phyloP scores from a whole-genome alignment of 2,797 vertebrate species.

The Atherinosoma microstoma region DNA sequence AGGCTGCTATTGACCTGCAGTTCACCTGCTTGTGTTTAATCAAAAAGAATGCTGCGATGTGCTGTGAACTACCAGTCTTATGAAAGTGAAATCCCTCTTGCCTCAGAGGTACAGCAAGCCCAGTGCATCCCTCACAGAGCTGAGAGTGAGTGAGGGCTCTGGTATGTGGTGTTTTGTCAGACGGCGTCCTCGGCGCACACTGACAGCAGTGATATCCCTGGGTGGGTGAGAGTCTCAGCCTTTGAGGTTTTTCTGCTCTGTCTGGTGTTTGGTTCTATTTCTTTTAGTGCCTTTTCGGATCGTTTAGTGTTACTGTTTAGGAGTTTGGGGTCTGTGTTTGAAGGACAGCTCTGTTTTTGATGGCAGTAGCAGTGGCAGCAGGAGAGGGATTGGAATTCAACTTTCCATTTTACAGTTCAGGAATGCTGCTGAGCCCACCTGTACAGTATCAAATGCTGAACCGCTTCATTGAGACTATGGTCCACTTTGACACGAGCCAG shows the following conservation, averaged over 20 bases:
- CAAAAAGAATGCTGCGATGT: conserved; percentile 62
- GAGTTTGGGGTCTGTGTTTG: conserved; percentile 30
- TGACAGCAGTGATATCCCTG: conserved; percentile 49
- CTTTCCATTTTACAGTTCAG: conserved; percentile 44
- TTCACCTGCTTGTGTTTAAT: conserved; percentile 68
- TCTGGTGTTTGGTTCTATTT: conserved; percentile 39
- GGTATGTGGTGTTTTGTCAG: conserved; percentile 65
- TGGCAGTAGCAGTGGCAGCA: background rate
- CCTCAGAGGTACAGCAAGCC: conserved; percentile 48
- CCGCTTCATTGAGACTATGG: background rate
- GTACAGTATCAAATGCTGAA: conserved; percentile 10
- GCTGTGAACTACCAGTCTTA: conserved; percentile 57
- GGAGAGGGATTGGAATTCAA: conserved; percentile 11
- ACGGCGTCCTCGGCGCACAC: conserved; percentile 28
- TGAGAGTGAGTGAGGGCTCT: conserved; percentile 52
- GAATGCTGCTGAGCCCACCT: conserved; percentile 25
- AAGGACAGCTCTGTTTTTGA: conserved; percentile 34
- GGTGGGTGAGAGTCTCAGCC: conserved; percentile 41
- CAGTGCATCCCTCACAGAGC: conserved; percentile 39
- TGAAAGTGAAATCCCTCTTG: conserved; percentile 60
- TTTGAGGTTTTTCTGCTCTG: conserved; percentile 25
- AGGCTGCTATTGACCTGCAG: conserved; percentile 63
- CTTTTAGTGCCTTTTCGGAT: conserved; percentile 15
- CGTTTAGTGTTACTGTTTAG: conserved; percentile 20
- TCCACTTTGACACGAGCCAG: conserved; percentile 30